A percentile compares a stretch with the other conserved stretches of the same genome.
Conservation (phyloP, 2,113 vertebrate genomes). For the Aspidoscelis tigris region DNA sequence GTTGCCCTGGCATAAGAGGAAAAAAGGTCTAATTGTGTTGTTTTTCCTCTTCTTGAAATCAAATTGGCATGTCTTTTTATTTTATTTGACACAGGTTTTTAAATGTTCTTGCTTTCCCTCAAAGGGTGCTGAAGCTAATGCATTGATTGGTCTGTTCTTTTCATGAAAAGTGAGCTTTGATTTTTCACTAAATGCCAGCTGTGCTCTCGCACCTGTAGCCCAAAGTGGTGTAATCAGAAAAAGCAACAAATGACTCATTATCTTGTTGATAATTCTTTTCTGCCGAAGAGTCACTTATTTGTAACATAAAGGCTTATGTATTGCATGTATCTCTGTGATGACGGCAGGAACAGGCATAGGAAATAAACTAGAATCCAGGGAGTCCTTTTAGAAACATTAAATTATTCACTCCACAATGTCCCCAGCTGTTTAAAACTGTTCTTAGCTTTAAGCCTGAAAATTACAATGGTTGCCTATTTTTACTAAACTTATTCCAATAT, state of each 20-base stretch:
- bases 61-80: conserved; percentile 26
- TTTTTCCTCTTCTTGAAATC: conserved; percentile 27
- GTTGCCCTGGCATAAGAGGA: not conserved
- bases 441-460: not conserved
- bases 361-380: not conserved
- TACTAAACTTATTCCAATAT: no score
- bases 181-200: conserved; percentile 16
- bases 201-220: not conserved
- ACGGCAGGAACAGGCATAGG: not conserved
- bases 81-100: conserved; percentile 32
- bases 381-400: conserved; percentile 11
- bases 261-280: not conserved
- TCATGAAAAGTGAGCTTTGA: conserved; percentile 23
- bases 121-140: conserved; percentile 25
- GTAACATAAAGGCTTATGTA: not conserved
- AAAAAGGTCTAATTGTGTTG: not conserved
- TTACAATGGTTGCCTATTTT: not conserved
- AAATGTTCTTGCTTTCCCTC: not conserved
- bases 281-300: not conserved
- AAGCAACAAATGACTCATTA: not conserved
- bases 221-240: conserved; percentile 27
- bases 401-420: not conserved
- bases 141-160: conserved; percentile 19
- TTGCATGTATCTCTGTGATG: not conserved
- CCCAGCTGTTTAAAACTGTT: not conserved